phyloP scores from a whole-genome alignment of 1,140 invertebrate species.

The Magallana ariakensis region DNA sequence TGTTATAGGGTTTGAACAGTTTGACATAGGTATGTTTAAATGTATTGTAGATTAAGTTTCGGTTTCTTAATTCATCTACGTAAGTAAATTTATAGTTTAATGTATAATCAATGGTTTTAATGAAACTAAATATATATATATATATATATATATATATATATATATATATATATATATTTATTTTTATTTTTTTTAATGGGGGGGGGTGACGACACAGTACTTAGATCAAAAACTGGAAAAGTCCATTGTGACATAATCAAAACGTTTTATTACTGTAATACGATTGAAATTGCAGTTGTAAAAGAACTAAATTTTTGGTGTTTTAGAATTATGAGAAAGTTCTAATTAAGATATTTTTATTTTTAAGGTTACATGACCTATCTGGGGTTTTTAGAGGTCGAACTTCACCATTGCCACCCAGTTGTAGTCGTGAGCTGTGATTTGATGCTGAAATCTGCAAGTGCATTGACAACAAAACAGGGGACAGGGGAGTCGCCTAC shows the following conservation, averaged over 20 bases:
- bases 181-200: too few species aligned
- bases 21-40: conserved; percentile 1
- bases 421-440: not conserved
- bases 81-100: not conserved
- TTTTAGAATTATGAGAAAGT: too few species aligned
- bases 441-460: not conserved
- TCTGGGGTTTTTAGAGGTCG: not conserved
- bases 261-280: too few species aligned
- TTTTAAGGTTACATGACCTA: not conserved
- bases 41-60: not conserved
- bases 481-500: not conserved
- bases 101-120: not conserved
- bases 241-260: too few species aligned
- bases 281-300: too few species aligned
- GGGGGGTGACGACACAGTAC: not conserved
- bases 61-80: too few species aligned
- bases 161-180: too few species aligned
- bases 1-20: not conserved
- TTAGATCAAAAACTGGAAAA: not conserved
- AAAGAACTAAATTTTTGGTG: too few species aligned
- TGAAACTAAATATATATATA: too few species aligned
- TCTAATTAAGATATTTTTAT: too few species aligned
- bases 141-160: too few species aligned
- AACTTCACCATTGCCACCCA: conserved; percentile 9
- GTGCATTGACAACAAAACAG: not conserved